Conservation (phyloP, 1,140 invertebrate species). For the Drosophila persimilis region DNA sequence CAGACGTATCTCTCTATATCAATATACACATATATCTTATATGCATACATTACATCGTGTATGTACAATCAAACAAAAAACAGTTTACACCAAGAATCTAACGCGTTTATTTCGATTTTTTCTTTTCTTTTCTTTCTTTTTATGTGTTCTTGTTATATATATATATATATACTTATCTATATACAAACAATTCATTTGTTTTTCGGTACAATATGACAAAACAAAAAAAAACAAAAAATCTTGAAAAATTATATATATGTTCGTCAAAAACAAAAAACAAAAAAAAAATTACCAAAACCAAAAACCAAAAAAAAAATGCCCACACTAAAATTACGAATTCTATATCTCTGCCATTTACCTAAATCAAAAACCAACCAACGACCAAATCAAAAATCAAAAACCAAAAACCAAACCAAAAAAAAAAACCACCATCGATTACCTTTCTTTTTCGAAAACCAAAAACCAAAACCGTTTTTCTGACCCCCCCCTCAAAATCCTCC, state of each 20-base stretch:
- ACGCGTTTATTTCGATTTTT: slow-evolving; percentile 83
- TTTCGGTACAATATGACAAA: slow-evolving; percentile 73
- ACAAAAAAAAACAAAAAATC: slow-evolving; percentile 49
- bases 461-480: slow-evolving; percentile 48
- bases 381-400: slow-evolving; percentile 43
- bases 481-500: slow-evolving; percentile 16
- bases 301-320: slow-evolving; percentile 38
- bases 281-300: slow-evolving; percentile 51
- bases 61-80: slow-evolving; percentile 57
- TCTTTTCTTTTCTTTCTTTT: slow-evolving; percentile 82
- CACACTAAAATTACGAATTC: slow-evolving; percentile 53
- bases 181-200: slow-evolving; percentile 73
- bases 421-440: slow-evolving; percentile 50
- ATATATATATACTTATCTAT: slow-evolving; percentile 59
- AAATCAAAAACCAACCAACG: slow-evolving; percentile 56
- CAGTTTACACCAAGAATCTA: slow-evolving; percentile 80
- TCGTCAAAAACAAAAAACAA: slow-evolving; percentile 75
- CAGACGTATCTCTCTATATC: slow-evolving; percentile 43
- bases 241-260: slow-evolving; percentile 83
- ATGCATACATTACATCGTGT: slow-evolving; percentile 59
- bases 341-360: slow-evolving; percentile 50
- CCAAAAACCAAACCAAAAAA: slow-evolving; percentile 59
- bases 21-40: slow-evolving; percentile 58
- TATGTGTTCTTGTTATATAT: slow-evolving; percentile 76
- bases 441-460: slow-evolving; percentile 67